Base-by-base conservation (phyloP, 2,888 invertebrate genomes). In the Serripes groenlandicus region DNA sequence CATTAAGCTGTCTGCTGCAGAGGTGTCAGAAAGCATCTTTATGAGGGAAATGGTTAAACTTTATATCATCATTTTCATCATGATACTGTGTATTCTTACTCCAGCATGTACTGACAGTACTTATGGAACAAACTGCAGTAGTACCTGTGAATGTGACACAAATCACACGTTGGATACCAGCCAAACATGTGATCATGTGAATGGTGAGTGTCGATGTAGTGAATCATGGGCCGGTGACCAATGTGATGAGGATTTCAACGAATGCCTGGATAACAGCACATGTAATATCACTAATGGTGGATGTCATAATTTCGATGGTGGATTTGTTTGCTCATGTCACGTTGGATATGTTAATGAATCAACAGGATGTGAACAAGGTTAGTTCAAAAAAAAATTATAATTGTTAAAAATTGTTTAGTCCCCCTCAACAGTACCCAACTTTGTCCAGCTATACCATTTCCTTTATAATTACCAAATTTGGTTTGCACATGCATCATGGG, bases 121-220 rank as follows among this genome's bases (percentile, higher is more conserved):
- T 1, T 62, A 72, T 30, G 83, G 78, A 3, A 21, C n/a, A 26
- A 72, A 69, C 42, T 83, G 83, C 54, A 30, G 52, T 1, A 23
- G 3, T 23, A 37, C 72, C 0, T 83, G 83, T 42, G 64, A 72
- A 35, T 83, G 83, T 68, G 42, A 52, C 15, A 42, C 30, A n/a
- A 28, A 21, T 0, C 28, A 83, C 52, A 60, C 73, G 3, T 34
- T 62, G 11, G 28, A 26, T n/a, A 7, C 42, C 1, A 56, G 60
- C 15, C 73, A 74, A 58, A 68, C 72, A 1, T 88, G 87, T 75
- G 60, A 87, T 52, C 78, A 75, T 28, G 42, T 62, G 1, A 62
- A 72, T 42, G 88, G 86, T 23, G 58, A 1, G 7, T 88, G 88
- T 66, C 34, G 66, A 15, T 88, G 88, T 75, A 76, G 77, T 11